These are phyloP conservation scores for Oplegnathus fasciatus DNA, from an alignment of 2,113 vertebrate species.

Conservation along the genomic window DNA sequence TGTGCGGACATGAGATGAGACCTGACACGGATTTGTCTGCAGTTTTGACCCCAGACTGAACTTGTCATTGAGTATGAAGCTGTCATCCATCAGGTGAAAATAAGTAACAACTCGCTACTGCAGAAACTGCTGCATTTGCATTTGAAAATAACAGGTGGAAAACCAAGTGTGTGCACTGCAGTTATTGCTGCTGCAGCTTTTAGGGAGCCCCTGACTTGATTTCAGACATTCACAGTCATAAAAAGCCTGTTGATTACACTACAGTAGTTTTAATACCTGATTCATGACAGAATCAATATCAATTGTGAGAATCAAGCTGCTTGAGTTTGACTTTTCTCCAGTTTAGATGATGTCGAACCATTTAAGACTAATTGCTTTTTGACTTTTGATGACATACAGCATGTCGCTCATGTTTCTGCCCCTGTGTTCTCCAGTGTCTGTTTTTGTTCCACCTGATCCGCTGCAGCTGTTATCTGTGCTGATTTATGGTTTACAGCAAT, in stretches of 20 bases:
- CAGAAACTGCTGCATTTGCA: not conserved
- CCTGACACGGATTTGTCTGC: not conserved
- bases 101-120: not conserved
- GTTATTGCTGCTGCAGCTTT: not conserved
- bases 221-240: not conserved
- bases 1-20: not conserved
- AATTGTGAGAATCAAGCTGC: not conserved
- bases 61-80: conserved; percentile 1
- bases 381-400: conserved; percentile 10
- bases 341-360: not conserved
- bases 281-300: not conserved
- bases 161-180: not conserved
- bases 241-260: not conserved
- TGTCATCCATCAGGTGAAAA: not conserved
- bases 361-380: conserved; percentile 22
- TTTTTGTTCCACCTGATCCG: conserved; percentile 56
- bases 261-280: not conserved
- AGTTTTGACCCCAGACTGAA: not conserved
- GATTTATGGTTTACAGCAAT: conserved; percentile 71
- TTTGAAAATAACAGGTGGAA: conserved; percentile 13
- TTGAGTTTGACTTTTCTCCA: not conserved
- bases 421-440: conserved; percentile 46
- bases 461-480: conserved; percentile 60
- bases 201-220: not conserved
- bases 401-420: conserved; percentile 41